Percentiles rank a stretch among this genome's conserved stretches.
These are phyloP conservation scores for Numenius arquata DNA, from an alignment of 2,113 vertebrate genomes.

Conservation along the genomic window DNA sequence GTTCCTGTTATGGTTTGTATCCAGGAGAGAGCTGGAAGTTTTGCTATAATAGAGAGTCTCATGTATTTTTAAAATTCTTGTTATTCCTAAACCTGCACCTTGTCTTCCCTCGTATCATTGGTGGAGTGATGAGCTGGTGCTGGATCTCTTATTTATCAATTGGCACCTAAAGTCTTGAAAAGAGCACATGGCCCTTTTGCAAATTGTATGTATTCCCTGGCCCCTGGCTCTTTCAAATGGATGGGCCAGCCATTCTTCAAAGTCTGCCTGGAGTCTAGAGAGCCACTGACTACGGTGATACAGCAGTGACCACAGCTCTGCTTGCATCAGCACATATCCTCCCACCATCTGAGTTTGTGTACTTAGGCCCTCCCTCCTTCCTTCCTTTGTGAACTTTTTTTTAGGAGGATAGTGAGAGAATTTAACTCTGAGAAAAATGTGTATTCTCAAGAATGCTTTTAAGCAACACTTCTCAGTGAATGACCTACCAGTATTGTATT, in stretches of 20 bases:
- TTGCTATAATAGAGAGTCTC: background rate
- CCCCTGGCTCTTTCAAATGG: background rate
- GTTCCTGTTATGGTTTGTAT: background rate
- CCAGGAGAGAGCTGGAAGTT: fast-evolving
- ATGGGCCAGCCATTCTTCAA: fast-evolving
- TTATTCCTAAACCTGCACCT: background rate
- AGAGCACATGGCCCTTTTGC: background rate
- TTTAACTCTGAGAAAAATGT: background rate
- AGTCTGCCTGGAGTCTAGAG: background rate
- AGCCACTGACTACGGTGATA: background rate
- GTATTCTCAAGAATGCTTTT: background rate
- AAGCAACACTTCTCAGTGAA: background rate
- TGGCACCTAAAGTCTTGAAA: background rate
- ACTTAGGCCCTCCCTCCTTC: background rate
- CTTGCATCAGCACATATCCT: background rate
- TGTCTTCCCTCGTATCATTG: background rate
- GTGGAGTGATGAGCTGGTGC: background rate
- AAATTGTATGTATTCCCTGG: background rate
- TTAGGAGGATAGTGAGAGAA: background rate
- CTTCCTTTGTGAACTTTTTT: background rate
- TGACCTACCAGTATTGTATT: too few species aligned
- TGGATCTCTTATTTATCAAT: background rate
- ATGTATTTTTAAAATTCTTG: background rate
- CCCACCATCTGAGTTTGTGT: background rate
- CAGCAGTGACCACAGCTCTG: background rate